These are phyloP conservation scores for Acholoe squamosa DNA, from an alignment of 2,888 invertebrate genomes.

Conservation along the genomic window DNA sequence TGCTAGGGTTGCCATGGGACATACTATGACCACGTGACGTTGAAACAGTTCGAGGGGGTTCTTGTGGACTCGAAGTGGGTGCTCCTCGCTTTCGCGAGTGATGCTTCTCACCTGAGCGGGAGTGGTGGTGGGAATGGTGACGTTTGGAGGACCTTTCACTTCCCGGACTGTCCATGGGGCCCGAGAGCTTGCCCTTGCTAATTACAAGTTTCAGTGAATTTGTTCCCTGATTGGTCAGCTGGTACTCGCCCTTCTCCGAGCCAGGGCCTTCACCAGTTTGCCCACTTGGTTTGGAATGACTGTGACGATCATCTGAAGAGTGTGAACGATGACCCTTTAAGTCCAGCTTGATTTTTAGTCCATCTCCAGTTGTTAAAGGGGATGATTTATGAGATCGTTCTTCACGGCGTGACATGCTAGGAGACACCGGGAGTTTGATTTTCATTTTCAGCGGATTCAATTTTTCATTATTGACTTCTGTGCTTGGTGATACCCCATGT, in stretches of 20 bases:
- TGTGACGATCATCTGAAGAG: neutral
- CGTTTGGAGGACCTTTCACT: neutral
- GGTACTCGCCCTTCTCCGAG: neutral
- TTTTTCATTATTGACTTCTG: conserved; percentile 45
- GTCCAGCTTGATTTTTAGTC: conserved; percentile 60
- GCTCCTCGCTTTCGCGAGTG: conserved; percentile 52
- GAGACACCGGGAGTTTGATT: conserved; percentile 51
- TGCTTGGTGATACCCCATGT: neutral
- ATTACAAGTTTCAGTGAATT: conserved; percentile 56
- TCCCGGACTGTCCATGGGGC: neutral
- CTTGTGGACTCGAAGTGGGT: conserved; percentile 19
- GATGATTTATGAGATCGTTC: neutral
- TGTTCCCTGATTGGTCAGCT: conserved; percentile 50
- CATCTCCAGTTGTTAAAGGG: neutral
- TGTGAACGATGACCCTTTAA: conserved; percentile 42
- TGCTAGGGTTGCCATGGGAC: conserved; percentile 22
- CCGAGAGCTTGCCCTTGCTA: conserved; percentile 48
- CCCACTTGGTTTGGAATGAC: neutral
- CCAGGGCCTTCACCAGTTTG: neutral
- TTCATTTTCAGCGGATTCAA: conserved; percentile 44
- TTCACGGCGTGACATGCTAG: neutral
- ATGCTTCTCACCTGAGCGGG: conserved; percentile 54
- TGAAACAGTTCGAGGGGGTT: neutral
- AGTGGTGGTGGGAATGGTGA: conserved; percentile 53
- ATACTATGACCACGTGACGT: neutral